Base-by-base conservation (phyloP, 2,113 vertebrate species). In the Orientallactaga bullata region DNA sequence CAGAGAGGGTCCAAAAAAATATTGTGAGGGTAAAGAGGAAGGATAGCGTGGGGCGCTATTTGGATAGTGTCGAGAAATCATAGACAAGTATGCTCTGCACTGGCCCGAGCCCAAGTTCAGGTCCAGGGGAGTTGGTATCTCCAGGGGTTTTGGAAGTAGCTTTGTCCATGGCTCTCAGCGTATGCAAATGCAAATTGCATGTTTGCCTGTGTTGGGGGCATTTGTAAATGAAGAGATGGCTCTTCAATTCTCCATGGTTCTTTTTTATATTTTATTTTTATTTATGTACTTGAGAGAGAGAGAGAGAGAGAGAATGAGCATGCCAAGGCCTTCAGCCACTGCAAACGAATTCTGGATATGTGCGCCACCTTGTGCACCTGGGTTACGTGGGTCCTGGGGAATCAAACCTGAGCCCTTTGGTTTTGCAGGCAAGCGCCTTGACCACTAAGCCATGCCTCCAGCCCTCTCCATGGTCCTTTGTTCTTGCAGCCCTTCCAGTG, bases 141-240 rank as follows among this genome's bases (percentile, higher is more conserved):
- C 11, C 63, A 37, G 55, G 60, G 28, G 37, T 39, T 60, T 80
- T 28, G 7, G 28, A 20, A 23, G 23, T 55, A 24, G 26, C 66
- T 47, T 39, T 47, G 18, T 13, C 47, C 16, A 2, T 1, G 13
- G 39, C 20, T 47, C 20, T 47, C 42, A 26, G 69, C 58, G 16
- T 3, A 1, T 8, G 26, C 18, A 69, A 11, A 47, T 8, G 5
- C 3, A 5, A n/a, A 63, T 51, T 35, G 42, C 2, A 4, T 1
- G 16, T n/a, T n/a, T 18, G 20, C 6, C 0, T 0, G 15, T 21
- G 21, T 10, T 3, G 39, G 47, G 72, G 18, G 17, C 28, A 24
- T 30, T 85, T 73, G 24, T 21, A 32, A 18, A 35, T 11, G 0
- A 66, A 63, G 12, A 2, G 37, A 12, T 39, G 23, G 13, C 11